Base-by-base conservation (phyloP, 2,113 vertebrate species). In the Perca fluviatilis region DNA sequence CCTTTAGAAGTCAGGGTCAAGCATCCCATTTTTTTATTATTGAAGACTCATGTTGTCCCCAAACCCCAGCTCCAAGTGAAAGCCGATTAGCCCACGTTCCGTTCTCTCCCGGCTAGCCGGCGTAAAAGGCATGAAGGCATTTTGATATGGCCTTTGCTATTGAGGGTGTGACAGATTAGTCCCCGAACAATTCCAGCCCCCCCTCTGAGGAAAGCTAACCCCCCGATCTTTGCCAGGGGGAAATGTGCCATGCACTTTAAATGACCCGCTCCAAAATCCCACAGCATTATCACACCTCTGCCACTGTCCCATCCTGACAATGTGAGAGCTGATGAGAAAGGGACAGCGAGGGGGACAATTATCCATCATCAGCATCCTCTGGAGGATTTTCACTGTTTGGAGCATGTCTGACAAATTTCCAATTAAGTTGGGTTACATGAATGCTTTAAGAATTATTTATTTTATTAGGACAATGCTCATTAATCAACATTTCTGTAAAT, bases 241-340 rank as follows among this genome's bases (percentile, higher is more conserved):
- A 86, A 85, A 85, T 82, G 50, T 86, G 79, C 53, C 71, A 49
- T 79, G 83, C 61, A 93, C 93, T 92, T 82, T 83, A 36, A 50
- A 67, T 89, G 93, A 93, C 77, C 89, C 56, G 19, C 13, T 54
- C 33, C 68, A 40, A 33, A 56, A 49, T 68, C 33, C 25, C 50
- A 23, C 11, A 5, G 27, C 79, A 25, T 10, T 7, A 27, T 78
- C 77, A 62, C 67, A 67, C 77, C 87, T 86, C 58, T 0, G 0
- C 11, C 1, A 79, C 36, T 43, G 74, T 63, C 71, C 49, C 47
- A 19, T 27, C 51, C 65, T 4, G 14, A 82, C 47, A 62, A 64
- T 19, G 56, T 73, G 73, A 36, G 57, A 67, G 46, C 36, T 51
- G 69, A 77, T 62, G 53, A 78, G 8, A 11, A 33, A 60, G 30